A percentile compares a stretch with the other conserved stretches of the same genome.
Conservation (phyloP, 2,888 invertebrate genomes). For the Penaeus monodon region DNA sequence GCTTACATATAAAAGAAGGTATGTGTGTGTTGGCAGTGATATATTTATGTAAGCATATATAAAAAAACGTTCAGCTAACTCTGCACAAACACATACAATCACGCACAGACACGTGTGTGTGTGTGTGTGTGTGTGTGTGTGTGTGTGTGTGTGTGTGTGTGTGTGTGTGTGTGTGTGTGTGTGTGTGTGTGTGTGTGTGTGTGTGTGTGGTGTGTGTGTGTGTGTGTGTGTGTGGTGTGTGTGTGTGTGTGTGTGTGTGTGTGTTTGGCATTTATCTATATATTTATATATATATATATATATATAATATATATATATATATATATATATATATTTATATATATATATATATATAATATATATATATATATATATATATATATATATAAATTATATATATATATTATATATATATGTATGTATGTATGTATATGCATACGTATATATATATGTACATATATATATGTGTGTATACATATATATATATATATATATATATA, state of each 20-base stretch:
- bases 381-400: constrained; percentile 18
- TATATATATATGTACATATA: background rate
- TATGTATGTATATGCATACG: too few species aligned
- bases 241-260: background rate
- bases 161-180: background rate
- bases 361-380: constrained; percentile 13
- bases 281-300: background rate
- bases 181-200: background rate
- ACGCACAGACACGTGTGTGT: background rate
- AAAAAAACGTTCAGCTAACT: background rate
- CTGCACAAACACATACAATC: too few species aligned
- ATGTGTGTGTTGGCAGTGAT: background rate
- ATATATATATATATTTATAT: constrained; percentile 8
- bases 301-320: background rate
- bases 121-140: constrained; percentile 7
- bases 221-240: background rate
- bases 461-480: background rate
- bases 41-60: constrained; percentile 27
- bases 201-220: background rate
- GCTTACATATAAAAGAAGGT: background rate
- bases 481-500: background rate
- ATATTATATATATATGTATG: background rate
- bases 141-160: background rate
- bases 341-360: constrained; percentile 35
- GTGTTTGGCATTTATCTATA: background rate